phyloP scores from a whole-genome alignment of 2,113 vertebrate genomes.

The Emydocephalus ijimae region DNA sequence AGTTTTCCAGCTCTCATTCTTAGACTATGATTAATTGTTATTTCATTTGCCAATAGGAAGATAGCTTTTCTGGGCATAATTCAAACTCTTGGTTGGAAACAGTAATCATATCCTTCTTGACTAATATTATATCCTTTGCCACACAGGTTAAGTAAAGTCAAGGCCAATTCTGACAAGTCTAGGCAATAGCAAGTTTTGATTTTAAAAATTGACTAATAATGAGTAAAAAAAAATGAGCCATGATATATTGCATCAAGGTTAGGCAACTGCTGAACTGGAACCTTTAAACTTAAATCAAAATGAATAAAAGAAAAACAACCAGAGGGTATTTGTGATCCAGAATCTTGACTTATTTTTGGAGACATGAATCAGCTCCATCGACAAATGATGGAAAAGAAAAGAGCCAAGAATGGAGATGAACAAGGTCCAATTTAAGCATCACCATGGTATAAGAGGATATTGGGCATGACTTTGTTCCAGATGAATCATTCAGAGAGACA shows the following conservation, averaged over 20 bases:
- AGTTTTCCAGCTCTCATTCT: neutral
- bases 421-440: slow-evolving; percentile 4
- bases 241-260: slow-evolving; percentile 44
- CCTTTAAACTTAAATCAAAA: slow-evolving; percentile 50
- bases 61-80: neutral
- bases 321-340: slow-evolving; percentile 30
- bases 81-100: slow-evolving; percentile 31
- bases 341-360: slow-evolving; percentile 37
- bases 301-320: slow-evolving; percentile 1
- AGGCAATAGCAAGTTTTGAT: slow-evolving; percentile 45
- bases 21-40: slow-evolving; percentile 40
- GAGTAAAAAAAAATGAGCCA: slow-evolving; percentile 48
- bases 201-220: slow-evolving; percentile 35
- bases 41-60: slow-evolving; percentile 37
- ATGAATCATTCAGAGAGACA: neutral
- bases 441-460: slow-evolving; percentile 3
- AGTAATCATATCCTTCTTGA: neutral
- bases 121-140: neutral
- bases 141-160: slow-evolving; percentile 23
- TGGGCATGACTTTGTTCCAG: neutral
- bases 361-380: slow-evolving; percentile 17
- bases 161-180: neutral
- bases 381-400: slow-evolving; percentile 17
- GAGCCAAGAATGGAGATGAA: neutral
- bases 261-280: slow-evolving; percentile 38